These are phyloP conservation scores for Lepidotrigona ventralis DNA, from an alignment of 1,140 invertebrate genomes.

Conservation along the genomic window DNA sequence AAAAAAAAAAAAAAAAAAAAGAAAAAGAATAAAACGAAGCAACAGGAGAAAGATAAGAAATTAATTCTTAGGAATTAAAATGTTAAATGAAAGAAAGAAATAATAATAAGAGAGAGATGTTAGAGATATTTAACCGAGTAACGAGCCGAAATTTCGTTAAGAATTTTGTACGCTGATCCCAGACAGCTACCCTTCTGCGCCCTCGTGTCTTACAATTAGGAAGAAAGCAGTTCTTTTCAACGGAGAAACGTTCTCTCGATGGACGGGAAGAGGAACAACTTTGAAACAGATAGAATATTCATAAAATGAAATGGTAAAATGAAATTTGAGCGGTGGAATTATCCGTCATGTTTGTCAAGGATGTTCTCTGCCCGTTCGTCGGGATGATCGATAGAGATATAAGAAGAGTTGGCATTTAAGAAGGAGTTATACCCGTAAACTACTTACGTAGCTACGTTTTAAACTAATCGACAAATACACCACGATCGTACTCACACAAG, in stretches of 20 bases:
- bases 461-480: constrained; percentile 20
- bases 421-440: constrained; percentile 50
- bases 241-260: background rate
- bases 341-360: background rate
- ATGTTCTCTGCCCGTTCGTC: background rate
- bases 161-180: constrained; percentile 57
- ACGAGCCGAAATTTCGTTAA: constrained; percentile 56
- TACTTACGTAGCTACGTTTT: constrained; percentile 53
- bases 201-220: constrained; percentile 13
- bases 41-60: background rate
- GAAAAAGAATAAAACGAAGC: background rate
- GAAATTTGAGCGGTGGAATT: constrained; percentile 6
- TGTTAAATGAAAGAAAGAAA: background rate
- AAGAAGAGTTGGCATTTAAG: constrained; percentile 9
- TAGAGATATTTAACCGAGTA: constrained; percentile 50
- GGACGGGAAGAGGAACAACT: background rate
- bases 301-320: background rate
- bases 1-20: background rate
- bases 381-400: constrained; percentile 9
- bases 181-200: constrained; percentile 14
- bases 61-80: constrained; percentile 44
- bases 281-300: background rate
- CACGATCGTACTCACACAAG: background rate
- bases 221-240: constrained; percentile 9
- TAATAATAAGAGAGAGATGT: background rate